A percentile compares a stretch with the other conserved stretches of the same genome.
phyloP scores from a whole-genome alignment of 2,888 invertebrate genomes.

The Caenorhabditis macrosperma region DNA sequence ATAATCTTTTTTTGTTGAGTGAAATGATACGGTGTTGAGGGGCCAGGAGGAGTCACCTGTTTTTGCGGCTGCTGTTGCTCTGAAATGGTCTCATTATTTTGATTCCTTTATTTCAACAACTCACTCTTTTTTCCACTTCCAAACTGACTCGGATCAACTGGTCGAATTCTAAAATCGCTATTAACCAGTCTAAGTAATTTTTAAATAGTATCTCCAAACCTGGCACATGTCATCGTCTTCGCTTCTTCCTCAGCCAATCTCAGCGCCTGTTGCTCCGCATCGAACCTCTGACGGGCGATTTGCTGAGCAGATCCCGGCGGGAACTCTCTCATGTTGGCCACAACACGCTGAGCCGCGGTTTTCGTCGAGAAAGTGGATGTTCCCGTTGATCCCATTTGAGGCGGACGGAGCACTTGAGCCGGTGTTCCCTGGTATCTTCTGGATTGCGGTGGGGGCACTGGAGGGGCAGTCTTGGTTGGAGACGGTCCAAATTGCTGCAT shows the following conservation, averaged over 20 bases:
- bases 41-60: not conserved
- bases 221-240: slow-evolving; percentile 18
- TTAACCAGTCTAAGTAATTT: not conserved
- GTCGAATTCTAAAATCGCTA: slow-evolving; percentile 33
- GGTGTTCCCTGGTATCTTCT: slow-evolving; percentile 26
- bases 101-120: slow-evolving; percentile 1
- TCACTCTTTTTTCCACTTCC: slow-evolving; percentile 30
- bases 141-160: slow-evolving; percentile 17
- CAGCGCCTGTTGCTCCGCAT: slow-evolving; percentile 13
- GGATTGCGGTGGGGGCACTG: not conserved
- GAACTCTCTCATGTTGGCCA: not conserved
- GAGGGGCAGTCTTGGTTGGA: not conserved
- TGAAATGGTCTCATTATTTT: not conserved
- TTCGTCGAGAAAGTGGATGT: not conserved
- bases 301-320: not conserved
- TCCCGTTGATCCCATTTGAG: slow-evolving; percentile 28
- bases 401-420: slow-evolving; percentile 25
- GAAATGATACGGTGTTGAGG: not conserved
- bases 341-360: not conserved
- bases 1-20: not conserved
- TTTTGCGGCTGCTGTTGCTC: slow-evolving; percentile 1
- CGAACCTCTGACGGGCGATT: not conserved
- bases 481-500: slow-evolving; percentile 27
- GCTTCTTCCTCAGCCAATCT: slow-evolving; percentile 17
- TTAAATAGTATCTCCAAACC: not conserved